phyloP scores from a whole-genome alignment of 1,140 invertebrate genomes.

The Ephestia elutella region DNA sequence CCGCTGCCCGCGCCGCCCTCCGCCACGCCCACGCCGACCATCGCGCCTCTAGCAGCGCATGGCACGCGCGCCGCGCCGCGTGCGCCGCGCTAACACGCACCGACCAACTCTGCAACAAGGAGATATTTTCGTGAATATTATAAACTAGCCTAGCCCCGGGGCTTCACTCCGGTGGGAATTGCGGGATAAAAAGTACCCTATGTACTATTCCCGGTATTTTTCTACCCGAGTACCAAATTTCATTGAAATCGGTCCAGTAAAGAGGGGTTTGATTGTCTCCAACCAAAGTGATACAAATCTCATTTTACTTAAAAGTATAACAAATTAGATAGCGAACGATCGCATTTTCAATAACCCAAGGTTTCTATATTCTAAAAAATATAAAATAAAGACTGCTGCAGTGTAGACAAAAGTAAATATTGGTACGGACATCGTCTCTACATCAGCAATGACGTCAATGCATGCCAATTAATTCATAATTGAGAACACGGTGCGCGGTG shows the following conservation, averaged over 20 bases:
- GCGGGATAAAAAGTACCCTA: too few species aligned
- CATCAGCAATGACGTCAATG: neutral
- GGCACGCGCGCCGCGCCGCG: constrained; percentile 48
- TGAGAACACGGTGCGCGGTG: neutral
- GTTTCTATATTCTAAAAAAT: too few species aligned
- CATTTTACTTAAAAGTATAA: too few species aligned
- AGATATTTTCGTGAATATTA: neutral
- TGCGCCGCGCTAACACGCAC: constrained; percentile 36
- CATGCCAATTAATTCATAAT: constrained; percentile 2
- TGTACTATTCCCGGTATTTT: too few species aligned
- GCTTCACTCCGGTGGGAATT: too few species aligned
- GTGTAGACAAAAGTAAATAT: neutral
- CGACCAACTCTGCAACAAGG: constrained; percentile 46
- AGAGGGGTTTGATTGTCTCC: too few species aligned
- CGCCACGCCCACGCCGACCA: constrained; percentile 64
- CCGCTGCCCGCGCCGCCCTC: constrained; percentile 47
- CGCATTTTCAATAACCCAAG: too few species aligned
- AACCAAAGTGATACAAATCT: too few species aligned
- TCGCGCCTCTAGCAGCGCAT: constrained; percentile 53
- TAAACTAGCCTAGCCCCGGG: too few species aligned
- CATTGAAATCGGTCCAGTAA: too few species aligned
- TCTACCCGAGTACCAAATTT: too few species aligned
- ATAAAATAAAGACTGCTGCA: neutral
- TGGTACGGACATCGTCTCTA: neutral
- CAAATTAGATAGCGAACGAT: too few species aligned